Evolutionary conservation across 2,113 vertebrate species (phyloP).

Genomic region (Balaeniceps rex): DNA sequence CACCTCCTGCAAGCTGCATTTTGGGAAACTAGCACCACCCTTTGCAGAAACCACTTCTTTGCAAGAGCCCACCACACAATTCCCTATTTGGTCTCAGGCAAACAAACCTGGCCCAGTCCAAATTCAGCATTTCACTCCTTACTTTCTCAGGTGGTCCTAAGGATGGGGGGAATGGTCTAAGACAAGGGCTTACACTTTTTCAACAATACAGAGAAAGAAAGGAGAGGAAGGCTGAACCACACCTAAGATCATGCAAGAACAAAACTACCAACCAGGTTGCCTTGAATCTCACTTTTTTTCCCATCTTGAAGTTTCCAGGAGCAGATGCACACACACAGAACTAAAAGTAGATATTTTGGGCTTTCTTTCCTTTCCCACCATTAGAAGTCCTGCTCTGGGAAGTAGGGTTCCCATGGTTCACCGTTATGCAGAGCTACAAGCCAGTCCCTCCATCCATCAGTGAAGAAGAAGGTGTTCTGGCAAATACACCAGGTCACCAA

Average conservation of each 20-base stretch:
- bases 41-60: neutral
- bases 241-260: neutral
- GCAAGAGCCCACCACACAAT: neutral
- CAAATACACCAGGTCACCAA: accelerated
- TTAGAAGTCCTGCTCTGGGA: neutral
- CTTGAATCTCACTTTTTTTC: neutral
- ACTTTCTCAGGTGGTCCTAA: neutral
- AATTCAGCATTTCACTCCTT: neutral
- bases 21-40: neutral
- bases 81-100: neutral
- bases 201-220: neutral
- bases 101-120: neutral
- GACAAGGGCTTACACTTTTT: neutral
- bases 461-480: neutral
- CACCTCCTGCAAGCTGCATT: accelerated
- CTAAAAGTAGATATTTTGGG: neutral
- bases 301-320: neutral
- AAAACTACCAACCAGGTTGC: neutral
- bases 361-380: neutral
- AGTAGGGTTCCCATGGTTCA: neutral
- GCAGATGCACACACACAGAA: neutral
- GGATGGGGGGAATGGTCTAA: neutral
- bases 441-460: neutral
- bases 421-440: neutral
- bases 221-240: neutral